These are phyloP conservation scores for Plusia festucae DNA, from an alignment of 2,888 invertebrate species.

Conservation along the genomic window DNA sequence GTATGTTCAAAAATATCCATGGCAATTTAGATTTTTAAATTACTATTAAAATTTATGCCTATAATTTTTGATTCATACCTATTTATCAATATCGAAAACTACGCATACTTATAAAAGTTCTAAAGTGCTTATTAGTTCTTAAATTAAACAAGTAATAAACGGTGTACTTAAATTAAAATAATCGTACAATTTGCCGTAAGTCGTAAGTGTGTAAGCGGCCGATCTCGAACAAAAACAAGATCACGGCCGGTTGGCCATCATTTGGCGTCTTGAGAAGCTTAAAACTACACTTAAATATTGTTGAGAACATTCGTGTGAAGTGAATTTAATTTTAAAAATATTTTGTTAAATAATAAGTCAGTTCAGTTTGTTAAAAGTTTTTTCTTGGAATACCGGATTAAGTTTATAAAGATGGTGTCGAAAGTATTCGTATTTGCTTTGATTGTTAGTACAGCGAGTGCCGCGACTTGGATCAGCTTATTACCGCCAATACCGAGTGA, in stretches of 20 bases:
- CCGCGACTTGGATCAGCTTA: conserved; percentile 71
- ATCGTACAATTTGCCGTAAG: conserved; percentile 33
- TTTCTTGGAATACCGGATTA: conserved; percentile 11
- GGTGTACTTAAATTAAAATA: conserved; percentile 8
- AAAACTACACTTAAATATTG: conserved; percentile 53
- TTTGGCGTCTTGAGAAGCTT: conserved; percentile 65
- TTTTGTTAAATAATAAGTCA: conserved; percentile 3
- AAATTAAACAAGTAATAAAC: no score
- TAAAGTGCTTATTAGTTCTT: background rate
- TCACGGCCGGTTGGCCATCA: conserved; percentile 62
- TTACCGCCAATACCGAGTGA: conserved; percentile 71
- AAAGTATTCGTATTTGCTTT: conserved; percentile 71
- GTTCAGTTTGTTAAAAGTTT: conserved; percentile 11
- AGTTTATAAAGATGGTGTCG: conserved; percentile 70
- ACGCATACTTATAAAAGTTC: no score
- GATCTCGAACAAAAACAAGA: conserved; percentile 78
- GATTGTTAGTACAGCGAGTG: conserved; percentile 69
- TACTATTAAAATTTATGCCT: no score
- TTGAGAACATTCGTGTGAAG: conserved; percentile 33
- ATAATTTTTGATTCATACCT: no score
- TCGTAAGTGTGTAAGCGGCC: conserved; percentile 66
- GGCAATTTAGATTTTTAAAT: no score
- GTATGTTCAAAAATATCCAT: no score
- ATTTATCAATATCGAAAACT: no score
- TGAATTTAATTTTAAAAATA: conserved; percentile 21